Evolutionary conservation across 2,113 vertebrate species (phyloP).

Genomic region (Trachemys scripta): DNA sequence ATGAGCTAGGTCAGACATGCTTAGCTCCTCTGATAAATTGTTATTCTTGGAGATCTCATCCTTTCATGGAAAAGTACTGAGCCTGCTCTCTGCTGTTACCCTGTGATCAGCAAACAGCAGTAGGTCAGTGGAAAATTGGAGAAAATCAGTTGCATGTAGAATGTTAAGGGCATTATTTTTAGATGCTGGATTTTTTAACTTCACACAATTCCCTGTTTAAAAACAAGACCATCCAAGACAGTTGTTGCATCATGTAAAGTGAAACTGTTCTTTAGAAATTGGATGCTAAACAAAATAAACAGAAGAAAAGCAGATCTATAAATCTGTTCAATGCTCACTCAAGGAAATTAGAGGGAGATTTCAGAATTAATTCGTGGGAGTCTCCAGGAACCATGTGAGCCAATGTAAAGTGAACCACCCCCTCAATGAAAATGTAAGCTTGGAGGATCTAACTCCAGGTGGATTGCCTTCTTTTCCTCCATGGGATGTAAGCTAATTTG

Average conservation of each 20-base stretch:
- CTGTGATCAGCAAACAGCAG: constrained; percentile 65
- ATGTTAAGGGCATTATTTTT: constrained; percentile 49
- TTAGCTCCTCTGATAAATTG: constrained; percentile 62
- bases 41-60: constrained; percentile 69
- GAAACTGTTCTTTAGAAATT: neutral
- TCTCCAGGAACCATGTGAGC: neutral
- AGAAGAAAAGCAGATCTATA: neutral
- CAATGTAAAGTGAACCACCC: neutral
- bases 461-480: neutral
- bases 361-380: neutral
- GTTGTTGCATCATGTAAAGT: neutral
- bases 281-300: neutral
- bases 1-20: constrained; percentile 70
- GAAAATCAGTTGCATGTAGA: constrained; percentile 66
- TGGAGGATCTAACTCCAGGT: neutral
- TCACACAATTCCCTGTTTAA: constrained; percentile 37
- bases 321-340: neutral
- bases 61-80: constrained; percentile 78
- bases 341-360: neutral
- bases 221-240: constrained; percentile 35
- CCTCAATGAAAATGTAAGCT: neutral
- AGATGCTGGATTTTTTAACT: constrained; percentile 21
- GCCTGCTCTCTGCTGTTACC: constrained; percentile 53
- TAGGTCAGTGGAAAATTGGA: constrained; percentile 69
- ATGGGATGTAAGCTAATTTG: neutral